Evolutionary conservation across 37 sponge, comb jelly and placozoan species (phyloP).

Genomic region (Beroe forskalii): DNA sequence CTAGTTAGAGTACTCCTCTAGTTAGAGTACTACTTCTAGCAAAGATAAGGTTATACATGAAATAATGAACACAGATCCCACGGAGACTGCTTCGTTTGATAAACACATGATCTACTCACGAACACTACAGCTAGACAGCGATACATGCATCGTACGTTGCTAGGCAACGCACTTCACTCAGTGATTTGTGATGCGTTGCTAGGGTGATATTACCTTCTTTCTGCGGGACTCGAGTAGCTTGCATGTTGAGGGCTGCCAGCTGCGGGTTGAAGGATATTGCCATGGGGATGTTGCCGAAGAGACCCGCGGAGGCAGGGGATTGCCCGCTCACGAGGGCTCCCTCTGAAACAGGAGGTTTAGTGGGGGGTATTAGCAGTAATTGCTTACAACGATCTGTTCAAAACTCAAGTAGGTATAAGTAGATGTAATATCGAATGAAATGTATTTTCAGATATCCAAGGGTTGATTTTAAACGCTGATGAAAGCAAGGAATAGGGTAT

Average conservation of each 20-base stretch:
- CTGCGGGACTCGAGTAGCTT: constrained; percentile 29
- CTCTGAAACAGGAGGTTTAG: constrained; percentile 6
- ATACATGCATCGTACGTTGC: not conserved
- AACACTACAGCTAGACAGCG: constrained; percentile 63
- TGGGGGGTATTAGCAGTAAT: no score
- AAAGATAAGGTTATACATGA: no score
- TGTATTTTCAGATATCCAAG: no score
- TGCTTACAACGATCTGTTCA: no score
- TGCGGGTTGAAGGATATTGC: constrained; percentile 27
- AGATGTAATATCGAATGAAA: no score
- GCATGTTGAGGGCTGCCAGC: constrained; percentile 35
- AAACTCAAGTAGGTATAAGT: no score
- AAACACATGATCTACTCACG: constrained; percentile 64
- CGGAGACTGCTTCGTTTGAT: not conserved
- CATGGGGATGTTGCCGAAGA: constrained; percentile 53
- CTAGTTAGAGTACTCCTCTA: no score
- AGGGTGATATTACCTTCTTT: constrained; percentile 65
- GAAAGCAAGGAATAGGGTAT: no score
- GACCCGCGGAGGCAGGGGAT: not conserved
- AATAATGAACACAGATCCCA: constrained; percentile 63
- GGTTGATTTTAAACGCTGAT: no score
- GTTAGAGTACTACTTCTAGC: no score
- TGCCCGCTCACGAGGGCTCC: constrained; percentile 31
- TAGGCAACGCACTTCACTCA: not conserved
- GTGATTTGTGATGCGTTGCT: no score